Percentiles rank a stretch among this genome's conserved stretches.
Conservation (phyloP, 2,113 vertebrate genomes). For the Hemicordylus capensis region DNA sequence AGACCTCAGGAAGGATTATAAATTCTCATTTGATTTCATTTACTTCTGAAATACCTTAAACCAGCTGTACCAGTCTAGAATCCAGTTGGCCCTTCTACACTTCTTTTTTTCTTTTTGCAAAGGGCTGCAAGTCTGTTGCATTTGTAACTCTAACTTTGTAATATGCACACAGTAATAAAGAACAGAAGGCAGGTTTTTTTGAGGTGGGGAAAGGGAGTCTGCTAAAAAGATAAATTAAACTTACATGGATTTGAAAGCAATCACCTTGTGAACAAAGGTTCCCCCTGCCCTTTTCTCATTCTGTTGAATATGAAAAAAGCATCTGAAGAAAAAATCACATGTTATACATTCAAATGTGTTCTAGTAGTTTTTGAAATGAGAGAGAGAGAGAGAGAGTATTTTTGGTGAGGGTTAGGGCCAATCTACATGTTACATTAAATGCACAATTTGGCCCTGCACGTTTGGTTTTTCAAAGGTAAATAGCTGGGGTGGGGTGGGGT, state of each 20-base stretch:
- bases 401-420: background rate
- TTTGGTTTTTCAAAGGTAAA: too few species aligned
- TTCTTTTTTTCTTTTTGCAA: constrained; percentile 47
- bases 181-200: constrained; percentile 39
- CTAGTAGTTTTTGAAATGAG: background rate
- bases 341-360: background rate
- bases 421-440: background rate
- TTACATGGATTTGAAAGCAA: constrained; percentile 23
- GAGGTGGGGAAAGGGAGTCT: background rate
- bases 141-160: constrained; percentile 52
- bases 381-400: background rate
- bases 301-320: background rate
- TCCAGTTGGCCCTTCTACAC: constrained; percentile 59
- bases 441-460: too few species aligned
- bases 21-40: constrained; percentile 87
- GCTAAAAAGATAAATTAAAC: constrained; percentile 51
- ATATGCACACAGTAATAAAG: constrained; percentile 43
- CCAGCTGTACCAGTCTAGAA: constrained; percentile 80
- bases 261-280: constrained; percentile 17
- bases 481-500: too few species aligned
- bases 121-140: constrained; percentile 47
- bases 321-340: background rate
- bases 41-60: constrained; percentile 80
- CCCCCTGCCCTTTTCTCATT: background rate
- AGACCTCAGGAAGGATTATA: constrained; percentile 86